A percentile compares a stretch with the other conserved stretches of the same genome.
Evolutionary conservation across 1,140 invertebrate genomes (phyloP).

Genomic region (Coptotermes formosanus): DNA sequence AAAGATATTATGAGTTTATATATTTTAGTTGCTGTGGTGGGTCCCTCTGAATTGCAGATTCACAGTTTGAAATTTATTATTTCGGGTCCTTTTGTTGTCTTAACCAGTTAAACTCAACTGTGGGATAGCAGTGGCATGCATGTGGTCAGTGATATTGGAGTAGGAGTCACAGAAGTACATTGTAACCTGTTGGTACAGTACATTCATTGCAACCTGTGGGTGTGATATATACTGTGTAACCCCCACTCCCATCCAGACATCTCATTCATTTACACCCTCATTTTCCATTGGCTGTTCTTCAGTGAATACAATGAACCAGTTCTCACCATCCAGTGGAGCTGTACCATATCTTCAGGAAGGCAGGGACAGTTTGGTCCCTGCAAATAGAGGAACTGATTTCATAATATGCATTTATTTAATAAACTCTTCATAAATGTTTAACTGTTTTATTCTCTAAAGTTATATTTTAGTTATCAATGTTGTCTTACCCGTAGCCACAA

Average conservation of each 20-base stretch:
- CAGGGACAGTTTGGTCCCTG: not conserved
- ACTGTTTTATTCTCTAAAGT: not conserved
- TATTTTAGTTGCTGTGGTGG: no score
- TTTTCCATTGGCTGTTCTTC: no score
- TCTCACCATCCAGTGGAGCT: no score
- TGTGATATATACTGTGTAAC: no score
- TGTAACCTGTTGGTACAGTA: no score
- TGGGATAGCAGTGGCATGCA: slow-evolving; percentile 1
- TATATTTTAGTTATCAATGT: not conserved
- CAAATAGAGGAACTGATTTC: not conserved
- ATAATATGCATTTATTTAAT: not conserved
- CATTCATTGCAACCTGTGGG: no score
- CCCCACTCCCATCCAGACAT: no score
- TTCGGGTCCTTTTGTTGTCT: not conserved
- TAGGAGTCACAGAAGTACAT: not conserved
- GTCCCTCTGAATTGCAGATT: no score
- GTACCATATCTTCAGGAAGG: no score
- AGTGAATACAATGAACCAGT: no score
- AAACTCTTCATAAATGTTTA: not conserved
- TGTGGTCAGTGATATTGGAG: not conserved
- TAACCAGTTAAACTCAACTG: not conserved
- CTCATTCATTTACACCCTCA: no score
- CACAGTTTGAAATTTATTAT: not conserved
- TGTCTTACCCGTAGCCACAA: not conserved
- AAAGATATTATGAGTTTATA: no score